These are phyloP conservation scores for Ferrisia virgata DNA, from an alignment of 2,888 invertebrate genomes.

Conservation along the genomic window DNA sequence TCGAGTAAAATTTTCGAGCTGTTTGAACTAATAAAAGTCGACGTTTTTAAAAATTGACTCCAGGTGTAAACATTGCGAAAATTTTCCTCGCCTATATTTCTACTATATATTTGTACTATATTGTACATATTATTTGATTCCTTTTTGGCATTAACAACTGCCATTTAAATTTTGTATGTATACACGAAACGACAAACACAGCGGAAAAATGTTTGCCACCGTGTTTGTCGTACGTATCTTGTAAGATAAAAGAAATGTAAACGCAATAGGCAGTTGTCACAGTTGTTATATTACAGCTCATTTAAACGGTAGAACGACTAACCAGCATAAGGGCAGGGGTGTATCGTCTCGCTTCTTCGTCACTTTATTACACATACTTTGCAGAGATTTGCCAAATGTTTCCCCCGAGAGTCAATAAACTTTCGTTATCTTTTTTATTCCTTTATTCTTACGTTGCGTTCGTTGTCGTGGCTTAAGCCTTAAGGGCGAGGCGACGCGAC, in stretches of 20 bases:
- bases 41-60: too few species aligned
- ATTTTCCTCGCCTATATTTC: too few species aligned
- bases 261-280: conserved; percentile 40
- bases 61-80: too few species aligned
- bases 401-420: conserved; percentile 39
- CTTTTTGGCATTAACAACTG: background rate
- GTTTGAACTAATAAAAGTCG: too few species aligned
- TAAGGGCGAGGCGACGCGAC: conserved; percentile 16
- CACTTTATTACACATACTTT: conserved; percentile 41
- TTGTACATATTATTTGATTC: background rate
- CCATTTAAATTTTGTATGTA: too few species aligned
- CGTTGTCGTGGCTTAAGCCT: background rate
- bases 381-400: conserved; percentile 39
- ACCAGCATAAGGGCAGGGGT: background rate
- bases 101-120: too few species aligned
- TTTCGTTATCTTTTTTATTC: conserved; percentile 34
- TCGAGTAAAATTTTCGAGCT: too few species aligned
- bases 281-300: conserved; percentile 42
- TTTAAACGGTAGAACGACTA: conserved; percentile 24
- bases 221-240: background rate
- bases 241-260: conserved; percentile 33
- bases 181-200: background rate
- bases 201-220: background rate
- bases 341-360: background rate
- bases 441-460: background rate